phyloP scores from a whole-genome alignment of 2,888 invertebrate species.

The Cantharis nigra region DNA sequence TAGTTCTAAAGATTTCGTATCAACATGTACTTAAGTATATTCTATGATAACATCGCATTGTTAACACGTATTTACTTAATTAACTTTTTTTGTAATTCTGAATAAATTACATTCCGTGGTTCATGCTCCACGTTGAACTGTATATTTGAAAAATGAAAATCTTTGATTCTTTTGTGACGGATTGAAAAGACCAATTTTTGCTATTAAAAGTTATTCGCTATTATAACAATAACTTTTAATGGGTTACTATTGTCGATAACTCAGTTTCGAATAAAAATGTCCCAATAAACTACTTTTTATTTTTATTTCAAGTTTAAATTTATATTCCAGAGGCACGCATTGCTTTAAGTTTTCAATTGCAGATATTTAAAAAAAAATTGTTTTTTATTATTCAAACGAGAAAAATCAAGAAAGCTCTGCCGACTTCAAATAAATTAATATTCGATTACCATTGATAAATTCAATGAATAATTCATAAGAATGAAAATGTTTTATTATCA shows the following conservation, averaged over 20 bases:
- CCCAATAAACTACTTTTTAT: background rate
- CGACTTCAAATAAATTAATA: background rate
- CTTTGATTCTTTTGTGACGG: too few species aligned
- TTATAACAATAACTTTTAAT: too few species aligned
- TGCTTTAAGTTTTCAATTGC: background rate
- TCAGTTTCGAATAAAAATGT: background rate
- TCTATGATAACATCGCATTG: background rate
- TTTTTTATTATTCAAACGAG: background rate
- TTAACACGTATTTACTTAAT: background rate
- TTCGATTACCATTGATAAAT: background rate
- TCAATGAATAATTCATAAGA: background rate
- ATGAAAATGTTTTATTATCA: background rate
- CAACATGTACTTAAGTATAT: background rate
- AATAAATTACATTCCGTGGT: background rate
- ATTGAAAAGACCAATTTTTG: background rate
- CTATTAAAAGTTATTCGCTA: too few species aligned
- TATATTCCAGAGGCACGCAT: background rate
- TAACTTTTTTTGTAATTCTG: background rate
- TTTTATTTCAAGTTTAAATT: background rate
- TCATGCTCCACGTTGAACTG: background rate
- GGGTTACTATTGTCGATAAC: too few species aligned
- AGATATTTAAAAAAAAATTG: background rate
- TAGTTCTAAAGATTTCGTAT: background rate
- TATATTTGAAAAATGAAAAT: background rate
- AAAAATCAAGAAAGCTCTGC: background rate